Evolutionary conservation across 2,888 invertebrate genomes (phyloP), one percentile per base, ranked within the genome.

Genomic region (Dolomedes plantarius): DNA sequence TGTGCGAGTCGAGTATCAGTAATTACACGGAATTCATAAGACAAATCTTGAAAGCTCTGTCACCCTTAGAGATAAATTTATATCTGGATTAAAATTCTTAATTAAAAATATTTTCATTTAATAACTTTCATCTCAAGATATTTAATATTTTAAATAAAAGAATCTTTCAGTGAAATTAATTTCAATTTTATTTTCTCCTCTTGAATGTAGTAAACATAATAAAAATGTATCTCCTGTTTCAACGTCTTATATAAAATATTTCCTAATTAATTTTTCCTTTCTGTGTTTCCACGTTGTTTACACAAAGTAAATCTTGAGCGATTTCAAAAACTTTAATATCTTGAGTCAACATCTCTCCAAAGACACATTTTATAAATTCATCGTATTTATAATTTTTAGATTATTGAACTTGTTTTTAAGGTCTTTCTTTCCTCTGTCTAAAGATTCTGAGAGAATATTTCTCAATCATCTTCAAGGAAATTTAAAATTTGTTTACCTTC

Each of bases 271-370:
- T 56, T 56, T 56, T 23, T 1, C 56, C 23, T 56, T 46, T 46
- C 46, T 9, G 46, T 2, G n/a, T 46, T 56, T 19, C 23, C 16
- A 5, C 36, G 36, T 56, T 56, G 56, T 56, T 56, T 56, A 56
- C 23, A 56, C 23, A 23, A 23, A 56, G 19, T 23, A 56, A 56
- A 56, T 23, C 11, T 56, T 23, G 2, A 56, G 16, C 46, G 7
- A 6, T 46, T 46, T 56, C 56, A 5, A 56, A 56, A 56, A 5
- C 16, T 46, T 46, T 56, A 23, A 56, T 56, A 23, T 56, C 56
- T 56, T 56, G 11, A 16, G 56, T 56, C 56, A 56, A 56, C 56
- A 56, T 56, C 23, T 56, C 23, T 56, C n/a, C n/a, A n/a, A n/a
- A 5, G 36, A 36, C 6, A 36, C 36, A 36, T 36, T 36, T 36